phyloP scores from a whole-genome alignment of 2,797 vertebrate species.

The Anniella stebbinsi region DNA sequence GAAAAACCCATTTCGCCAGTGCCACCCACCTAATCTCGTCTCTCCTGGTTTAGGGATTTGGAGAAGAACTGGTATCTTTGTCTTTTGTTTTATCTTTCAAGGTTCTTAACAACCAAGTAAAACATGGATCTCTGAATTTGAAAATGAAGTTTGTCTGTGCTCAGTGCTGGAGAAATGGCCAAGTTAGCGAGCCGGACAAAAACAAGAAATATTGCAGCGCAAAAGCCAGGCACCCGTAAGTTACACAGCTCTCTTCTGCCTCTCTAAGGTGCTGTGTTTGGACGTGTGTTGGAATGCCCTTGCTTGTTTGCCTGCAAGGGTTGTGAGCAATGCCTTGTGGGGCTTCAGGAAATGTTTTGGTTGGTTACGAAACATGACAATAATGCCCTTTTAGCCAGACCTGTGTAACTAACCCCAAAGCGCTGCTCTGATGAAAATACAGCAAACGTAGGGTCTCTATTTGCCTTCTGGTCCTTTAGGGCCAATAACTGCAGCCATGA shows the following conservation, averaged over 20 bases:
- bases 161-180: constrained; percentile 96
- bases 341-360: background rate
- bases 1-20: background rate
- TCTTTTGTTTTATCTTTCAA: constrained; percentile 70
- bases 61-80: background rate
- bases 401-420: background rate
- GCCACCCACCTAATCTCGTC: too few relatives aligned
- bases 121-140: constrained; percentile 89
- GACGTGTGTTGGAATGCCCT: background rate
- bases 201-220: constrained; percentile 96
- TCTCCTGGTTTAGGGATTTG: background rate
- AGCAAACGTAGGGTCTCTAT: background rate
- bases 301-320: background rate
- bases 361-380: background rate
- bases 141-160: constrained; percentile 98
- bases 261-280: background rate
- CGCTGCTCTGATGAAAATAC: background rate
- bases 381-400: background rate
- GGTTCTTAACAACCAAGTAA: constrained; percentile 81
- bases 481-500: background rate
- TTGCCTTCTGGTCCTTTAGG: background rate
- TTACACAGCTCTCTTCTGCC: constrained; percentile 37
- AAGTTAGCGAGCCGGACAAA: constrained; percentile 95
- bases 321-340: too few relatives aligned
- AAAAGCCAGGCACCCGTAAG: constrained; percentile 97